Conservation (phyloP, 2,113 vertebrate genomes). For the Mixornis gularis region DNA sequence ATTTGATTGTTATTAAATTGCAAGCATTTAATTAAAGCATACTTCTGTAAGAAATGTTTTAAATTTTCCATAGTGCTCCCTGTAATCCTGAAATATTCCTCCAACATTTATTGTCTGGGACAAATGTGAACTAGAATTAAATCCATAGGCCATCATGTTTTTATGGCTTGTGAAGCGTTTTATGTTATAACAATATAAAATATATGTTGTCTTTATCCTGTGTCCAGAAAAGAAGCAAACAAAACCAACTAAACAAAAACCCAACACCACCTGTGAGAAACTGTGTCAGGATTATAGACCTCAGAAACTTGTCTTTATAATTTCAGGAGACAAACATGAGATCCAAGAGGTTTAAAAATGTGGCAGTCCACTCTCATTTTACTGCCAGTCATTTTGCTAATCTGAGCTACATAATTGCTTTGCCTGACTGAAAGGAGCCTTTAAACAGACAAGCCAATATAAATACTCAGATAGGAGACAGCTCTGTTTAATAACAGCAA, state of each 20-base stretch:
- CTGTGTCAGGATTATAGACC: not conserved
- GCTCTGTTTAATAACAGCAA: constrained; percentile 56
- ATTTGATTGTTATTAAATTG: not conserved
- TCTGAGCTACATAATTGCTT: constrained; percentile 56
- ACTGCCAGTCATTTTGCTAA: constrained; percentile 57
- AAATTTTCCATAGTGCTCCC: not conserved
- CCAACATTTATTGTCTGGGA: not conserved
- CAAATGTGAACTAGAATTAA: not conserved
- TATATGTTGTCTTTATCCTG: not conserved
- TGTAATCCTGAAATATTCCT: not conserved
- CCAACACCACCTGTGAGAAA: not conserved
- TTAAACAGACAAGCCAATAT: constrained; percentile 45
- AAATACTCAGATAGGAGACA: constrained; percentile 54
- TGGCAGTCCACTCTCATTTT: constrained; percentile 24
- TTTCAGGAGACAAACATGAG: not conserved
- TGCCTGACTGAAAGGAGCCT: constrained; percentile 43
- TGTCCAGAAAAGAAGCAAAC: not conserved
- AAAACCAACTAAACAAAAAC: not conserved
- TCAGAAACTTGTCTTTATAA: not conserved
- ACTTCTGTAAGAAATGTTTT: not conserved
- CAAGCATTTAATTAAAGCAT: not conserved
- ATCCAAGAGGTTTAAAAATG: constrained; percentile 7
- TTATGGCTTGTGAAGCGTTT: not conserved
- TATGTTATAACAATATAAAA: not conserved
- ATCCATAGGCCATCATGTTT: not conserved